Conservation (phyloP, 2,797 vertebrate species). For the Malurus splendens region DNA sequence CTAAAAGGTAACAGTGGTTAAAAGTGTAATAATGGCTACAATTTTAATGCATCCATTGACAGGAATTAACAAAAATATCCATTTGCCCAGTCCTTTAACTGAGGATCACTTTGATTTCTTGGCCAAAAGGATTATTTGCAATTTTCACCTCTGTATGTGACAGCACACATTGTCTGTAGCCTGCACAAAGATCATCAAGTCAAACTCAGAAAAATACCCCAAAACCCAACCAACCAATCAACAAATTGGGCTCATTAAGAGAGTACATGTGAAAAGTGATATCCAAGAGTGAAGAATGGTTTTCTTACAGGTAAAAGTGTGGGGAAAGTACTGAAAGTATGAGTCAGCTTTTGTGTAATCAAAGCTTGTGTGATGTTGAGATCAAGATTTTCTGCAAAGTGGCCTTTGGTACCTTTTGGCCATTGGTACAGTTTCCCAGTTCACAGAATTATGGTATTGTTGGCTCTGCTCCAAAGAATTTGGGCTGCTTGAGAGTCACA, state of each 20-base stretch:
- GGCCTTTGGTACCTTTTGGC: background rate
- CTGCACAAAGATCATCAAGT: background rate
- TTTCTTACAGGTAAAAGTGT: background rate
- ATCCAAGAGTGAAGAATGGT: background rate
- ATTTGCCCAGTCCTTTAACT: background rate
- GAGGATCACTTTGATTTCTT: background rate
- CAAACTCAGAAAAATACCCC: background rate
- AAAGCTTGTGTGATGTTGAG: background rate
- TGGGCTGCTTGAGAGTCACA: background rate
- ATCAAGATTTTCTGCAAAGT: background rate
- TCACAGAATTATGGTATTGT: background rate
- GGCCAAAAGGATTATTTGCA: background rate
- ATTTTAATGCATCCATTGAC: background rate
- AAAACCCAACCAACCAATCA: background rate
- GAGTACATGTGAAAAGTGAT: background rate
- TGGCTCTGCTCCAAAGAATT: background rate
- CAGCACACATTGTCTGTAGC: background rate
- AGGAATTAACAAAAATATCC: background rate
- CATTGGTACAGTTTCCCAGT: background rate
- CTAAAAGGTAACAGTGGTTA: background rate
- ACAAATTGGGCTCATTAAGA: background rate
- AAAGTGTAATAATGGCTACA: background rate
- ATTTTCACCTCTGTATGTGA: background rate
- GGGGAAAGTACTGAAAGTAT: background rate
- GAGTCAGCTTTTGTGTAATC: background rate